Percentiles rank a stretch among this genome's conserved stretches.
Evolutionary conservation across 2,113 vertebrate species (phyloP).

Genomic region (Aythya baeri): DNA sequence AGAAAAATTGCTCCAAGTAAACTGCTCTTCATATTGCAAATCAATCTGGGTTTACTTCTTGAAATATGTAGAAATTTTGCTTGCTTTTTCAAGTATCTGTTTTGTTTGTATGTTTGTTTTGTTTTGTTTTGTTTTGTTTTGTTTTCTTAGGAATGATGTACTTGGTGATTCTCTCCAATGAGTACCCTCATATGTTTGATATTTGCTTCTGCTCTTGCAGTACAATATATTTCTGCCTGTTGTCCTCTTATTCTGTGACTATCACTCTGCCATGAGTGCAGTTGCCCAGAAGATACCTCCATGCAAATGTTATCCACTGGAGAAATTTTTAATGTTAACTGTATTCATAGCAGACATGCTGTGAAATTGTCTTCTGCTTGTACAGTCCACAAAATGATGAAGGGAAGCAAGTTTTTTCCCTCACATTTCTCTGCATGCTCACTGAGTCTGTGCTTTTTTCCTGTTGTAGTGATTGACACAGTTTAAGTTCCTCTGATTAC

Average conservation of each 20-base stretch:
- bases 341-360: not conserved
- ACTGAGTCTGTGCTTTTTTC: not conserved
- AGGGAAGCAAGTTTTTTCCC: not conserved
- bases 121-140: not conserved
- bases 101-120: no score
- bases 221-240: not conserved
- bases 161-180: not conserved
- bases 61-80: not conserved
- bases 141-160: not conserved
- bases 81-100: not conserved
- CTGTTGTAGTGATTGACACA: not conserved
- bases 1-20: not conserved
- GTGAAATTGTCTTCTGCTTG: not conserved
- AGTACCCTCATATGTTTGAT: not conserved
- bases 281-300: not conserved
- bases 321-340: not conserved
- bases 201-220: not conserved
- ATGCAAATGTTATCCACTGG: not conserved
- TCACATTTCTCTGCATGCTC: not conserved
- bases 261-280: not conserved
- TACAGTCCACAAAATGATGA: not conserved
- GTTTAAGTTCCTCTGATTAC: not conserved
- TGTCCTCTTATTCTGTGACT: not conserved
- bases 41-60: not conserved
- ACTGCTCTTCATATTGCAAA: not conserved